These are phyloP conservation scores for Ylistrum balloti DNA, from an alignment of 1,140 invertebrate genomes.

Conservation along the genomic window DNA sequence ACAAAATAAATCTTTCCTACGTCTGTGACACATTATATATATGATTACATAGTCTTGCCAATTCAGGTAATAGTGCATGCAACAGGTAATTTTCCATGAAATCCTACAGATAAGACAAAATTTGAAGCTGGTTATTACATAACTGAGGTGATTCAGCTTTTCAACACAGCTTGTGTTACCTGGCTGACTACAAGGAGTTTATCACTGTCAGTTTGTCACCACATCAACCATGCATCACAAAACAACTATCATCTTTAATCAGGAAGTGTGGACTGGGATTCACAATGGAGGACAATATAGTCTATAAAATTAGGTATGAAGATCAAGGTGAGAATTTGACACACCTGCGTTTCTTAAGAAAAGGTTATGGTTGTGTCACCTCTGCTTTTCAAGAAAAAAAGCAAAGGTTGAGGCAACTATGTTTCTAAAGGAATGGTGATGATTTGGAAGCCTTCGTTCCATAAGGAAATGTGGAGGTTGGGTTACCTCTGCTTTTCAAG, in stretches of 20 bases:
- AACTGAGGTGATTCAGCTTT: neutral
- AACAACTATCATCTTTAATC: too few relatives aligned
- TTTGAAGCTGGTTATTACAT: neutral
- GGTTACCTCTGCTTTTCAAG: too few relatives aligned
- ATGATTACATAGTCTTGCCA: too few relatives aligned
- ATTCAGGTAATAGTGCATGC: neutral
- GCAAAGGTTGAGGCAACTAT: neutral
- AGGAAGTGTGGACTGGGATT: too few relatives aligned
- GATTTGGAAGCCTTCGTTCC: too few relatives aligned
- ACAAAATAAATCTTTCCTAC: too few relatives aligned
- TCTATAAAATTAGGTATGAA: neutral
- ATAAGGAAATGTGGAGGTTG: too few relatives aligned
- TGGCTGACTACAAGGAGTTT: neutral
- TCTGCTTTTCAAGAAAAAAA: neutral
- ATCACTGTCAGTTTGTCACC: neutral
- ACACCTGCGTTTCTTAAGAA: neutral
- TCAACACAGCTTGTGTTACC: neutral
- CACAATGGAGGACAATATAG: neutral
- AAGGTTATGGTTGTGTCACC: neutral
- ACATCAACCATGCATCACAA: neutral
- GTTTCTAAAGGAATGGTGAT: too few relatives aligned
- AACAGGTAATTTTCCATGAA: conserved; percentile 1
- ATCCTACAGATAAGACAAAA: neutral
- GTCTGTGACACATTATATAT: too few relatives aligned
- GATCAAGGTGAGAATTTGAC: too few relatives aligned